These are phyloP conservation scores for Microctenopoma lineatum DNA, from an alignment of 2,797 vertebrate species.

Conservation along the genomic window DNA sequence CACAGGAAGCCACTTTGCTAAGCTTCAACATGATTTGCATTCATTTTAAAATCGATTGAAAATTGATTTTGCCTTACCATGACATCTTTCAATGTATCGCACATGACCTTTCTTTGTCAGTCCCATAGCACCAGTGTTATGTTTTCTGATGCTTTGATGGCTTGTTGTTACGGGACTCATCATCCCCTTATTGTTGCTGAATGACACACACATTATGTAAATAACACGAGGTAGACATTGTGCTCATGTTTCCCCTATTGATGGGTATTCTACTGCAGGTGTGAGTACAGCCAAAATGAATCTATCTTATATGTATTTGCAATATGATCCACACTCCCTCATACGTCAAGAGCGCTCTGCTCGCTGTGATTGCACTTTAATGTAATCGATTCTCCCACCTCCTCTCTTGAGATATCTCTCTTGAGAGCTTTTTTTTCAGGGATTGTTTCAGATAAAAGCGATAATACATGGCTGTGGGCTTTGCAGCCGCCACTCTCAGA, in stretches of 20 bases:
- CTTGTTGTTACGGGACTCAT: constrained; percentile 14
- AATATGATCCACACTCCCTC: constrained; percentile 64
- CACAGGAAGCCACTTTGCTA: constrained; percentile 32
- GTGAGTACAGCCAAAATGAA: constrained; percentile 72
- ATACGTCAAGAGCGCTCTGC: constrained; percentile 36
- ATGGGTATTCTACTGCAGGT: constrained; percentile 48
- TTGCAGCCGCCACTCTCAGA: constrained; percentile 17
- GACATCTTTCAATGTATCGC: constrained; percentile 59
- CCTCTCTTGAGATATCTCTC: constrained; percentile 33
- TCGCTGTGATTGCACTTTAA: constrained; percentile 62
- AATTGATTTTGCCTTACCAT: constrained; percentile 70
- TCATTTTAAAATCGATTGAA: constrained; percentile 68
- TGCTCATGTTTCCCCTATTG: constrained; percentile 16
- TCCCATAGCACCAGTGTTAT: constrained; percentile 28
- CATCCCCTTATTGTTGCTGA: constrained; percentile 17
- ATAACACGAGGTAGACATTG: constrained; percentile 32
- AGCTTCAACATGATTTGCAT: constrained; percentile 54
- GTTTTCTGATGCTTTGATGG: constrained; percentile 6
- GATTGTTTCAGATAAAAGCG: constrained; percentile 52
- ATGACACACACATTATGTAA: constrained; percentile 40
- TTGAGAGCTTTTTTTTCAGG: constrained; percentile 7
- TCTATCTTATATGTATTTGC: constrained; percentile 70
- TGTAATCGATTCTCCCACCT: constrained; percentile 64
- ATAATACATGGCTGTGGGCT: constrained; percentile 21
- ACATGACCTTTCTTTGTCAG: constrained; percentile 38